phyloP scores from a whole-genome alignment of 1,140 invertebrate species.

The Sarcophaga peregrina region DNA sequence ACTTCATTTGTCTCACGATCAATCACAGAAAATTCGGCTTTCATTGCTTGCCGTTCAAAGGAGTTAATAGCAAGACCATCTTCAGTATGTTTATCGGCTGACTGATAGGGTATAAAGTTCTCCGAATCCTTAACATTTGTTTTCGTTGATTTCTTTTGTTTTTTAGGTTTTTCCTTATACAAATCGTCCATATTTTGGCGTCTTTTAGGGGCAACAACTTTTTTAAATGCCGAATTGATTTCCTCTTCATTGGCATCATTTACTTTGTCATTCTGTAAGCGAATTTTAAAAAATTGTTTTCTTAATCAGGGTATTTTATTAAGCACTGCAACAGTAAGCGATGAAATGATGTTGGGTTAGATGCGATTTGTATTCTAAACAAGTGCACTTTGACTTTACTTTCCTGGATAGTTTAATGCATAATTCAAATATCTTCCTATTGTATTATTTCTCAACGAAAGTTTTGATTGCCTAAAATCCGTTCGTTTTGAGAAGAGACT shows the following conservation, averaged over 20 bases:
- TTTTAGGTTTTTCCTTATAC: constrained; percentile 67
- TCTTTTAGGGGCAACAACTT: constrained; percentile 72
- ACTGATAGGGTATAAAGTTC: constrained; percentile 88
- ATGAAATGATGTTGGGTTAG: not conserved
- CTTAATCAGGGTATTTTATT: not conserved
- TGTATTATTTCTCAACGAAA: too few species aligned
- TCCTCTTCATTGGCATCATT: constrained; percentile 56
- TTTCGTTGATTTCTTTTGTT: constrained; percentile 69
- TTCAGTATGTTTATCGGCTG: constrained; percentile 88
- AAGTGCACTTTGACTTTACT: too few species aligned
- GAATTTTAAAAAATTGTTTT: not conserved
- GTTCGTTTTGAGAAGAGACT: too few species aligned
- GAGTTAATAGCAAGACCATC: constrained; percentile 85
- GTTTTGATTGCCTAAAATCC: too few species aligned
- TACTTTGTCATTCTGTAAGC: not conserved
- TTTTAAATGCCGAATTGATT: constrained; percentile 64
- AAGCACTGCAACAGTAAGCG: not conserved
- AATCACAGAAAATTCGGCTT: constrained; percentile 81
- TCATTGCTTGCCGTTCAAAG: constrained; percentile 79
- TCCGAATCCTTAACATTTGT: constrained; percentile 74
- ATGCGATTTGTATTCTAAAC: not conserved
- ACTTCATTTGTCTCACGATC: constrained; percentile 79
- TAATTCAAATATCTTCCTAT: too few species aligned
- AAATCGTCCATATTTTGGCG: constrained; percentile 70
- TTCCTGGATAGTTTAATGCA: too few species aligned